Percentiles rank a stretch among this genome's conserved stretches.
Evolutionary conservation across 2,888 invertebrate species (phyloP).

Genomic region (Eumacrocentrus americanus): DNA sequence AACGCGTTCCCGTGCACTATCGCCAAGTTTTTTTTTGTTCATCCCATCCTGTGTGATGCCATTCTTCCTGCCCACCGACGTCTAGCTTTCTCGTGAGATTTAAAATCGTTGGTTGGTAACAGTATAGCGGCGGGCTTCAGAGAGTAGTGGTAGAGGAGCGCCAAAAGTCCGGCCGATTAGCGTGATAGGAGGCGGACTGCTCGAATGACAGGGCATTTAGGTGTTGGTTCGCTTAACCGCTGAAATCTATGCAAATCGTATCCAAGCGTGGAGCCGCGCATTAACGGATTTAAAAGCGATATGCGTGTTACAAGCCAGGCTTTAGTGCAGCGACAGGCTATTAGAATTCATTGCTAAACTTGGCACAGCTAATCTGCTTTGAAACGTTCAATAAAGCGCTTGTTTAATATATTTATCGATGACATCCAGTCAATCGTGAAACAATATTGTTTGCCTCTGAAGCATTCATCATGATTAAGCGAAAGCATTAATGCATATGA

Average conservation of each 20-base stretch:
- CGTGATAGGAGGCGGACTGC: slow-evolving; percentile 35
- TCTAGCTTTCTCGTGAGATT: slow-evolving; percentile 4
- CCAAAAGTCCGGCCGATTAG: slow-evolving; percentile 45
- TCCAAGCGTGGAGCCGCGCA: slow-evolving; percentile 43
- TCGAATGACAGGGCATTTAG: slow-evolving; percentile 33
- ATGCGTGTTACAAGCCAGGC: slow-evolving; percentile 44
- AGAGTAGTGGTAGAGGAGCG: slow-evolving; percentile 1
- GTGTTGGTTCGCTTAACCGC: slow-evolving; percentile 21
- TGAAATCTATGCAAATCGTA: slow-evolving; percentile 55
- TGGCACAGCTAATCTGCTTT: slow-evolving; percentile 41
- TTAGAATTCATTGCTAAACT: slow-evolving; percentile 52
- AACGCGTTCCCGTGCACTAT: slow-evolving; percentile 12
- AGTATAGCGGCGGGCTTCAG: neutral
- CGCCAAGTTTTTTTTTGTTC: slow-evolving; percentile 13
- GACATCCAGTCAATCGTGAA: neutral
- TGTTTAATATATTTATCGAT: too few species aligned
- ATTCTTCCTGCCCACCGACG: neutral
- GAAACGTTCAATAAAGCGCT: too few species aligned
- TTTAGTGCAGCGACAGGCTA: slow-evolving; percentile 43
- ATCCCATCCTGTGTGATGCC: neutral
- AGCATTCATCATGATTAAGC: neutral
- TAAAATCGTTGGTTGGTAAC: slow-evolving; percentile 15
- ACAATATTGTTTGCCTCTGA: neutral
- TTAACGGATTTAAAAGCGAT: slow-evolving; percentile 59
- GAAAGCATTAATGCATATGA: slow-evolving; percentile 1